Evolutionary conservation across 1,140 invertebrate species (phyloP).

Genomic region (Panagrolaimus sp.): DNA sequence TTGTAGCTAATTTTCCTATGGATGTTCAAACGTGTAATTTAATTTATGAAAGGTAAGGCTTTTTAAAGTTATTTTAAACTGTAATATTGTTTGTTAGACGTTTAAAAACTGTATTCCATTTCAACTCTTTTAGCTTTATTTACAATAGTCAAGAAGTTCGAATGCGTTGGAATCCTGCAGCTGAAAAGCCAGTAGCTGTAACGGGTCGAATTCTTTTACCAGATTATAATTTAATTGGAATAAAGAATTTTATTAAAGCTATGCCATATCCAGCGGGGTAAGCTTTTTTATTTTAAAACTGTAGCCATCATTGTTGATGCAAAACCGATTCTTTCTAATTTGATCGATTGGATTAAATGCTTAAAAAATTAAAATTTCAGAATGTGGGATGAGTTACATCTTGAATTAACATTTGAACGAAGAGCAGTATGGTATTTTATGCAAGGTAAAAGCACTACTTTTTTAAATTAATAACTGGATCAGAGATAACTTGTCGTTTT

Average conservation of each 20-base stretch:
- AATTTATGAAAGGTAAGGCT: slow-evolving; percentile 57
- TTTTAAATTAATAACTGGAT: no score
- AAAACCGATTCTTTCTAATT: no score
- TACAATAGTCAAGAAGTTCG: slow-evolving; percentile 58
- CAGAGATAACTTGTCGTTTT: no score
- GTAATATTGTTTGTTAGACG: no score
- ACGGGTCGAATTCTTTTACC: slow-evolving; percentile 47
- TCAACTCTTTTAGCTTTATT: slow-evolving; percentile 51
- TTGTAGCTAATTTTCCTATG: slow-evolving; percentile 49
- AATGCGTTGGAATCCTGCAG: slow-evolving; percentile 55
- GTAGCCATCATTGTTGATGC: no score
- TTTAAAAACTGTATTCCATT: no score
- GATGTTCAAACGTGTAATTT: slow-evolving; percentile 52
- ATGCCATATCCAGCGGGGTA: slow-evolving; percentile 52
- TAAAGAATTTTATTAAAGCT: slow-evolving; percentile 28
- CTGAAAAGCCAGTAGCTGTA: slow-evolving; percentile 42
- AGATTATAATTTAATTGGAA: slow-evolving; percentile 52
- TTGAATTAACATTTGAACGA: slow-evolving; percentile 50
- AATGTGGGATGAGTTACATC: slow-evolving; percentile 56
- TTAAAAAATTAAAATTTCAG: no score
- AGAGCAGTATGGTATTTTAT: slow-evolving; percentile 55
- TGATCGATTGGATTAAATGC: no score
- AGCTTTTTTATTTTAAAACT: no score
- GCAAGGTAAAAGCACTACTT: no score
- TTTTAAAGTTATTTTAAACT: no score